Percentiles rank a stretch among this genome's conserved stretches.
These are phyloP conservation scores for Varanus komodoensis DNA, from an alignment of 2,113 vertebrate genomes.

Conservation along the genomic window DNA sequence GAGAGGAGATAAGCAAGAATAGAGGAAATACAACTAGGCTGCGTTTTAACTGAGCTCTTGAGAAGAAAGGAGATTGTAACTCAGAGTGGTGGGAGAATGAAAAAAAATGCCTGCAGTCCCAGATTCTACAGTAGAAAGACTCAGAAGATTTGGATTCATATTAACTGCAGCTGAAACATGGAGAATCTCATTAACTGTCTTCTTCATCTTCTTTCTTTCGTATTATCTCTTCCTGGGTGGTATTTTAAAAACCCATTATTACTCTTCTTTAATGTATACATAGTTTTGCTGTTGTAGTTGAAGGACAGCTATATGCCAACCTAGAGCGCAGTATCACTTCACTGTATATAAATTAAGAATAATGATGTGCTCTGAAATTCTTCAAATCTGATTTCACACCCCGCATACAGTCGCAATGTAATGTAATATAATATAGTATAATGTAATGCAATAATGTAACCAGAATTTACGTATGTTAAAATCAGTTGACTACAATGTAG, in stretches of 20 bases:
- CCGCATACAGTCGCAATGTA: too few species aligned
- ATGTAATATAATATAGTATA: too few species aligned
- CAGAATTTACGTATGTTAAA: too few species aligned
- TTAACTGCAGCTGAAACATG: background rate
- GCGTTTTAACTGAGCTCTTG: conserved; percentile 11
- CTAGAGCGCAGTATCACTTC: conserved; percentile 24
- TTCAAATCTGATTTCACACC: conserved; percentile 1
- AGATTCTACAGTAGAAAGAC: background rate
- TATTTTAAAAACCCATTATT: background rate
- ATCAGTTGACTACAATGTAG: too few species aligned
- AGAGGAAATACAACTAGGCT: conserved; percentile 17
- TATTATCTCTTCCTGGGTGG: conserved; percentile 27
- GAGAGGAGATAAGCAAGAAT: background rate
- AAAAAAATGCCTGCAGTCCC: background rate
- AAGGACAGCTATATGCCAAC: background rate
- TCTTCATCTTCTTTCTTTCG: conserved; percentile 9
- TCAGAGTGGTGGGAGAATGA: background rate
- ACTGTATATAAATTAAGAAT: conserved; percentile 20
- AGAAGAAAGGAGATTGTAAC: conserved; percentile 5
- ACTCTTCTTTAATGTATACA: conserved; percentile 26
- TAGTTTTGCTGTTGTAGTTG: conserved; percentile 7
- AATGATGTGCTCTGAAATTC: background rate
- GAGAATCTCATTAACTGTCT: background rate
- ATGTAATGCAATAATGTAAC: too few species aligned
- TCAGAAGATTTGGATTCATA: background rate